These are phyloP conservation scores for Oconnorella tubifera DNA, from an alignment of 2,888 invertebrate species.

Conservation along the genomic window DNA sequence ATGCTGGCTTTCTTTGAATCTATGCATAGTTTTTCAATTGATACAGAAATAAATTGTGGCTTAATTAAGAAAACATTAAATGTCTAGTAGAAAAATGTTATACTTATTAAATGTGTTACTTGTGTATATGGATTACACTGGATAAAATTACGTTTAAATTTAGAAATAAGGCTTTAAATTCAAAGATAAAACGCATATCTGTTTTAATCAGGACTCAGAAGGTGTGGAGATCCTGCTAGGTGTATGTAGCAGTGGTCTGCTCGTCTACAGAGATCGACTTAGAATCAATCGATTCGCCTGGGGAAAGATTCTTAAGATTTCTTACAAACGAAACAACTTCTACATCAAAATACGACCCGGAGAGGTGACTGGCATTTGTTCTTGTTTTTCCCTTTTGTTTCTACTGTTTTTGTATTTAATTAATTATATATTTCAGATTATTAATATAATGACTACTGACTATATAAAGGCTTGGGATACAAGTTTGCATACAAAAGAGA, in stretches of 20 bases:
- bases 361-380: constrained; percentile 24
- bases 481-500: too few relatives aligned
- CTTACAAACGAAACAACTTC: constrained; percentile 96
- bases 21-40: too few relatives aligned
- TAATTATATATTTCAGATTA: not conserved
- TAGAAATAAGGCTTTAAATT: too few relatives aligned
- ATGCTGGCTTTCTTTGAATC: too few relatives aligned
- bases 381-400: not conserved
- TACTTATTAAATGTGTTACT: too few relatives aligned
- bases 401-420: not conserved
- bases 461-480: too few relatives aligned
- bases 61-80: too few relatives aligned
- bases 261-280: constrained; percentile 88
- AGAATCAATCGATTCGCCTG: constrained; percentile 97
- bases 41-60: too few relatives aligned
- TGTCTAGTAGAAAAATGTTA: too few relatives aligned
- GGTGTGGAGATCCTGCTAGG: constrained; percentile 93
- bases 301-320: constrained; percentile 98
- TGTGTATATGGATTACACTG: too few relatives aligned
- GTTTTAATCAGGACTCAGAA: constrained; percentile 81
- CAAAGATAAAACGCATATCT: too few relatives aligned
- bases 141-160: too few relatives aligned
- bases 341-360: constrained; percentile 90
- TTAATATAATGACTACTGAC: not conserved
- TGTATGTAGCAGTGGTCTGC: constrained; percentile 91